A percentile compares a stretch with the other conserved stretches of the same genome.
Evolutionary conservation across 1,140 invertebrate genomes (phyloP).

Genomic region (Hycleus phaleratus): DNA sequence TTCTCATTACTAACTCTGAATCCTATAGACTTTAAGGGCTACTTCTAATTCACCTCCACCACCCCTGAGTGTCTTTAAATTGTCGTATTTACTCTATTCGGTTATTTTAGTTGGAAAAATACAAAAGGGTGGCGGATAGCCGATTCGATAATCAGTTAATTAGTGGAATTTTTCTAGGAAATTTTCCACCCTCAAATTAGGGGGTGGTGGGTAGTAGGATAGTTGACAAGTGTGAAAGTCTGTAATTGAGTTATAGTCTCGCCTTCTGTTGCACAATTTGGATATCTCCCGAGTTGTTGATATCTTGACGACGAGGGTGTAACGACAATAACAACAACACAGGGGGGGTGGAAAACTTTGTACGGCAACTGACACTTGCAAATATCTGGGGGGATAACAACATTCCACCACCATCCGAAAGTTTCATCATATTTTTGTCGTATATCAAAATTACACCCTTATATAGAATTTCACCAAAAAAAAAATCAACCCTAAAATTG

Average conservation of each 20-base stretch:
- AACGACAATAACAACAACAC: too few relatives aligned
- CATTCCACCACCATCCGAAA: too few relatives aligned
- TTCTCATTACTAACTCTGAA: constrained; percentile 21
- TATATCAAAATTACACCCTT: too few relatives aligned
- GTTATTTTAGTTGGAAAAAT: too few relatives aligned
- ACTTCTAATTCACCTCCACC: constrained; percentile 36
- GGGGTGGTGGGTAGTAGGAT: not conserved
- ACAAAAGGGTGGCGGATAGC: too few relatives aligned
- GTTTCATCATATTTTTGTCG: too few relatives aligned
- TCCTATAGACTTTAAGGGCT: constrained; percentile 39
- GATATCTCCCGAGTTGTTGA: constrained; percentile 8
- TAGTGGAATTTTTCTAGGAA: too few relatives aligned
- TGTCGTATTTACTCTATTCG: constrained; percentile 29
- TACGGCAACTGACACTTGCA: constrained; percentile 12
- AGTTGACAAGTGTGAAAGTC: constrained; percentile 24
- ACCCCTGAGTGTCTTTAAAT: constrained; percentile 16
- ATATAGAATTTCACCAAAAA: too few relatives aligned
- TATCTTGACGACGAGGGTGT: constrained; percentile 23
- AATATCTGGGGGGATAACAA: constrained; percentile 1
- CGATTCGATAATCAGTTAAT: too few relatives aligned
- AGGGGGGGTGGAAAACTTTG: too few relatives aligned
- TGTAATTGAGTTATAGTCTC: constrained; percentile 37
- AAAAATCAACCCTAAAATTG: too few relatives aligned
- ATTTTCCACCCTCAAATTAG: too few relatives aligned
- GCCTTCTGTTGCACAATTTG: constrained; percentile 26